These are phyloP conservation scores for Chelidonichthys spinosus DNA, from an alignment of 2,797 vertebrate species.

Conservation along the genomic window DNA sequence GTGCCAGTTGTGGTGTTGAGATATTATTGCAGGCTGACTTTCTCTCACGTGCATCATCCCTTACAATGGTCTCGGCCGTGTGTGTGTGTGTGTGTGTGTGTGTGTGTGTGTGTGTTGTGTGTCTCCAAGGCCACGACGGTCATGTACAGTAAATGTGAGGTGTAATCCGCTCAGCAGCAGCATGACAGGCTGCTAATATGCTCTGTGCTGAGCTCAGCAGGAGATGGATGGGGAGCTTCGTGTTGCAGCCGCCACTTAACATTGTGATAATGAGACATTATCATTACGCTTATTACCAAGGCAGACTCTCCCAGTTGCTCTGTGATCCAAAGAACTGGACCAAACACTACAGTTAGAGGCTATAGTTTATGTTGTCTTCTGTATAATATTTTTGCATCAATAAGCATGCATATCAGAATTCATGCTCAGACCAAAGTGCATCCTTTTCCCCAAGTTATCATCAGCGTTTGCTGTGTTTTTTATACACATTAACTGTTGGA, in stretches of 20 bases:
- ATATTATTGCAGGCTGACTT: neutral
- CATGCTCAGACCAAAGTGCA: too few species aligned
- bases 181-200: constrained; percentile 61
- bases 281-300: too few species aligned
- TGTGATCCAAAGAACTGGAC: neutral
- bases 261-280: neutral
- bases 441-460: neutral
- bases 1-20: neutral
- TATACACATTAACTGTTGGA: too few species aligned
- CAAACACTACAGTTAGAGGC: neutral
- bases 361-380: neutral
- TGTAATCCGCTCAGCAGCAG: constrained; percentile 66
- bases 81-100: neutral
- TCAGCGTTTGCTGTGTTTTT: neutral
- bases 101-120: constrained; percentile 15
- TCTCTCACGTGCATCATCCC: neutral
- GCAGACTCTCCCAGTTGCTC: too few species aligned
- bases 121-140: constrained; percentile 21
- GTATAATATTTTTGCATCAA: neutral
- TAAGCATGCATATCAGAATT: too few species aligned
- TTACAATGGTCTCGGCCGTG: neutral
- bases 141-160: constrained; percentile 43
- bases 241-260: neutral
- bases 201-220: constrained; percentile 71
- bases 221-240: constrained; percentile 61